Percentiles rank a stretch among this genome's conserved stretches.
phyloP scores from a whole-genome alignment of 2,797 vertebrate genomes.

The Protosalanx chinensis region DNA sequence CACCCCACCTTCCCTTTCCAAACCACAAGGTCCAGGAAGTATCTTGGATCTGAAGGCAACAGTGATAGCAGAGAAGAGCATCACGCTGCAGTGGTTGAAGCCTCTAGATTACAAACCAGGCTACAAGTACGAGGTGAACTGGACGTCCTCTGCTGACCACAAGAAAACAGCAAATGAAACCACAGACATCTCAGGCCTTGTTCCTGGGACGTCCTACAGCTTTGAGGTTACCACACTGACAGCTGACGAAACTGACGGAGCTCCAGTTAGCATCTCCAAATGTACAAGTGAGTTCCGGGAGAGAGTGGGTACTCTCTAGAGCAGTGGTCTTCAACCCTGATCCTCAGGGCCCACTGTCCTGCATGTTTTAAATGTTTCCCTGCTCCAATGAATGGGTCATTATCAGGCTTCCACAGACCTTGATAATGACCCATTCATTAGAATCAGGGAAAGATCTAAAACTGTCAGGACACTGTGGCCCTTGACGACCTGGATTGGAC shows the following conservation, averaged over 20 bases:
- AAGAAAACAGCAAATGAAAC: rapidly evolving
- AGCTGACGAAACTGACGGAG: constrained; percentile 50
- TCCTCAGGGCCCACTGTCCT: too few species aligned
- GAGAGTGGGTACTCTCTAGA: not conserved
- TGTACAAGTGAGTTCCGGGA: constrained; percentile 65
- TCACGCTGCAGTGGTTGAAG: constrained; percentile 30
- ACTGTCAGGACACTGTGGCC: too few species aligned
- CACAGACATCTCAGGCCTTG: rapidly evolving
- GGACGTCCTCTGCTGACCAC: not conserved
- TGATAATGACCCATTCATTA: too few species aligned
- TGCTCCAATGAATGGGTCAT: too few species aligned
- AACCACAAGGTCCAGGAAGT: constrained; percentile 45
- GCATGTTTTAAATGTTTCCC: too few species aligned
- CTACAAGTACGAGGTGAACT: constrained; percentile 52
- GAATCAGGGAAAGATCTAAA: too few species aligned
- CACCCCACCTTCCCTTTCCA: not conserved
- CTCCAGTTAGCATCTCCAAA: rapidly evolving
- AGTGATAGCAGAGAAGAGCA: not conserved
- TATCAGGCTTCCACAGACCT: too few species aligned
- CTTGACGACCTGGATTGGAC: too few species aligned
- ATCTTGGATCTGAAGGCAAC: constrained; percentile 18
- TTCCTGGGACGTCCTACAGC: constrained; percentile 52
- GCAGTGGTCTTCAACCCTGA: too few species aligned
- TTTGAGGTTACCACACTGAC: constrained; percentile 59
- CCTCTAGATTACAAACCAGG: constrained; percentile 35